A percentile compares a stretch with the other conserved stretches of the same genome.
Evolutionary conservation across 2,797 vertebrate species (phyloP).

Genomic region (Fistularia commersonii): DNA sequence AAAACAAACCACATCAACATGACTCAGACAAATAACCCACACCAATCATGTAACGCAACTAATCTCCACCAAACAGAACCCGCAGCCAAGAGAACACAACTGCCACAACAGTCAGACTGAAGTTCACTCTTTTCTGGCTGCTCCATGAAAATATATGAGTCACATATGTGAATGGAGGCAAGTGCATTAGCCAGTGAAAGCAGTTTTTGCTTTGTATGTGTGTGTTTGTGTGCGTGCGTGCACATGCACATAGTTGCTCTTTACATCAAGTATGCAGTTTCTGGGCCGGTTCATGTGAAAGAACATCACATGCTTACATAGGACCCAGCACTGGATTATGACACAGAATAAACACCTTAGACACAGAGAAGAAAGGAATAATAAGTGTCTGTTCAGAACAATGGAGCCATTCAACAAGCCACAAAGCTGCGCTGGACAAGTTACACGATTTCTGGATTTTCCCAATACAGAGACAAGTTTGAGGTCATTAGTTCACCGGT

Average conservation of each 20-base stretch:
- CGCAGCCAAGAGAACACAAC: slow-evolving; percentile 38
- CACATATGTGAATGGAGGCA: slow-evolving; percentile 15
- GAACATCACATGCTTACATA: slow-evolving; percentile 50
- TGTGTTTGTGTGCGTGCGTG: not conserved
- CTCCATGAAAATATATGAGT: slow-evolving; percentile 19
- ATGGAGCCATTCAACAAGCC: slow-evolving; percentile 40
- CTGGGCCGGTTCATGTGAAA: slow-evolving; percentile 26
- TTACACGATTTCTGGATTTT: slow-evolving; percentile 42
- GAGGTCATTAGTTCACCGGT: slow-evolving; percentile 54
- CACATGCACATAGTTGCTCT: not conserved
- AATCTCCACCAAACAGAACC: slow-evolving; percentile 43
- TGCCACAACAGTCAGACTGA: slow-evolving; percentile 31
- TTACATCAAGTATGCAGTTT: slow-evolving; percentile 2
- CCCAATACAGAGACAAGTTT: slow-evolving; percentile 10
- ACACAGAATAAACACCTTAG: slow-evolving; percentile 55
- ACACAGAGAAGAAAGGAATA: slow-evolving; percentile 40
- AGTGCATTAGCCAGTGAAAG: slow-evolving; percentile 10
- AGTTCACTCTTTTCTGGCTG: slow-evolving; percentile 29
- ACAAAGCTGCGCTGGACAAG: slow-evolving; percentile 32
- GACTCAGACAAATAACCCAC: slow-evolving; percentile 58
- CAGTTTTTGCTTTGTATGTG: slow-evolving; percentile 3
- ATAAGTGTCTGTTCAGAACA: slow-evolving; percentile 52
- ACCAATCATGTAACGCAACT: slow-evolving; percentile 43
- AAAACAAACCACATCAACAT: slow-evolving; percentile 54
- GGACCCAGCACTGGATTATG: slow-evolving; percentile 40